Base-by-base conservation (phyloP, 2,113 vertebrate genomes). In the Odocoileus virginianus region DNA sequence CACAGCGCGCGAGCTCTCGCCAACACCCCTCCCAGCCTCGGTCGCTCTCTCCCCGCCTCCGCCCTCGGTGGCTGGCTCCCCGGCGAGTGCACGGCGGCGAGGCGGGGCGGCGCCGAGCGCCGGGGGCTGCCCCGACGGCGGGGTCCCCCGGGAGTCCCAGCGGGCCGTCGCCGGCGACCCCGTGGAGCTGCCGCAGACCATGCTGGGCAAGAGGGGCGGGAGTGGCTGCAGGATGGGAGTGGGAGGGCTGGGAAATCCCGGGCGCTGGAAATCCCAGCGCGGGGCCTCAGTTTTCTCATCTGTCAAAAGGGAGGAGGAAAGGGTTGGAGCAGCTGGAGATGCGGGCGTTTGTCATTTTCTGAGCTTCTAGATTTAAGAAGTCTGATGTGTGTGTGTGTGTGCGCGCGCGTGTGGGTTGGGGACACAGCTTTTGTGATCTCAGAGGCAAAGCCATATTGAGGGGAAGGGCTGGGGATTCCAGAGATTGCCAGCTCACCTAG, bases 1-100 rank as follows among this genome's bases (percentile, higher is more conserved):
- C 97, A 98, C 97, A 98, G 97, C 64, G 89, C 96, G 91, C 91
- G 94, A 82, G 4, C 97, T 93, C 94, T 94, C 79, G 96, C 97
- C 98, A 95, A 96, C 98, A 98, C 90, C 98, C 98, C 95, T 98
- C 15, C 79, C 97, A 50, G 97, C 94, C 64, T 33, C 88, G 12
- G 58, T 43, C 91, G 86, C 92, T 87, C 93, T 83, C 96, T 87
- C 91, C 83, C 61, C 23, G 97, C 94, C 97, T 95, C 95, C 96
- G 94, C 97, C 97, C 89, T 83, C 78, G 85, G 88, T 74, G 83
- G 89, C 94, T 2, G 27, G 58, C 93, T 93, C 71, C 95, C 79
- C 17, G 4, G 82, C 40, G 43, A 85, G 94, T 81, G 95, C 90
- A 84, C 89, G 27, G 94, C 95, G 71, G 85, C 87, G 9, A 23